Percentiles rank a stretch among this genome's conserved stretches.
These are phyloP conservation scores for Emydura subglobosa DNA, from an alignment of 2,113 vertebrate species.

Conservation along the genomic window DNA sequence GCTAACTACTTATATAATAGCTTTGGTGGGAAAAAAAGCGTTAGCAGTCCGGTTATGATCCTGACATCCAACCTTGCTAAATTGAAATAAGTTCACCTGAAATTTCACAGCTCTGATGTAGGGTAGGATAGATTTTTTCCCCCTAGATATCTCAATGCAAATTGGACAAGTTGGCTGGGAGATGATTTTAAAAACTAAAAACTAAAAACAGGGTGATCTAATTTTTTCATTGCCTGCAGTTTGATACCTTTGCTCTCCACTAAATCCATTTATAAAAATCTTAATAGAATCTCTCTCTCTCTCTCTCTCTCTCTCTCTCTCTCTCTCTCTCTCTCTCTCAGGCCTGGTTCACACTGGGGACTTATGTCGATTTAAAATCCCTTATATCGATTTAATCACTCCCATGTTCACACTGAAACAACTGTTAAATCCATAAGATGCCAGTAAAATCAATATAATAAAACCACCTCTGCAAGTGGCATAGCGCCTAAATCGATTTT, in stretches of 20 bases:
- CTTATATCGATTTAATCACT: too few relatives aligned
- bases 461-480: too few relatives aligned
- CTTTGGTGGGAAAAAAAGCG: background rate
- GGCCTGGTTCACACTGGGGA: too few relatives aligned
- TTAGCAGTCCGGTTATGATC: background rate
- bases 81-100: background rate
- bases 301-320: too few relatives aligned
- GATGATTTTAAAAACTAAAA: background rate
- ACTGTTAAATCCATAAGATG: too few relatives aligned
- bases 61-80: background rate
- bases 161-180: background rate
- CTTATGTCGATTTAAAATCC: too few relatives aligned
- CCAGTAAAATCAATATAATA: too few relatives aligned
- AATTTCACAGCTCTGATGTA: background rate
- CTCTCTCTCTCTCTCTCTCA: too few relatives aligned
- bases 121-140: background rate
- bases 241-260: too few relatives aligned
- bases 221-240: background rate
- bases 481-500: too few relatives aligned
- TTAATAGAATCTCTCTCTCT: background rate
- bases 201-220: background rate
- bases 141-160: background rate
- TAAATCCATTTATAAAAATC: background rate
- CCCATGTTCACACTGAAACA: too few relatives aligned
- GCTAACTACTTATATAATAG: background rate